Conservation (phyloP, 1,140 invertebrate species). For the Meloidogyne exigua region DNA sequence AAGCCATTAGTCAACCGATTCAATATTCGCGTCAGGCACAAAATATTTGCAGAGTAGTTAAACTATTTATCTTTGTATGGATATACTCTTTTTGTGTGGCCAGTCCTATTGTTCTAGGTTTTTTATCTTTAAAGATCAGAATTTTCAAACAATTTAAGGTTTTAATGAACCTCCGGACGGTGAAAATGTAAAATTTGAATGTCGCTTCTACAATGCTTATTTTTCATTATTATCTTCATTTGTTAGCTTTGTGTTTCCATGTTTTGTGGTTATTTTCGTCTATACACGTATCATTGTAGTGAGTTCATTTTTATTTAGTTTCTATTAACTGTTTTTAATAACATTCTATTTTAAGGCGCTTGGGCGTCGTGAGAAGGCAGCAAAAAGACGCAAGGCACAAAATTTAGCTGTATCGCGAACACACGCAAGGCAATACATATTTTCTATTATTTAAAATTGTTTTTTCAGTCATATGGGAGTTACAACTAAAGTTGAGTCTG, state of each 20-base stretch:
- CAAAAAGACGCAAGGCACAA: constrained; percentile 27
- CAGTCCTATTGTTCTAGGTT: constrained; percentile 90
- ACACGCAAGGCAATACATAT: neutral
- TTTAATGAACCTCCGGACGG: constrained; percentile 56
- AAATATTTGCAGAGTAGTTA: constrained; percentile 88
- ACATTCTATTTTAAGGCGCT: neutral
- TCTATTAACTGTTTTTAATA: no score
- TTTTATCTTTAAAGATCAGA: constrained; percentile 63
- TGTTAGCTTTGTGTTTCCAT: constrained; percentile 97
- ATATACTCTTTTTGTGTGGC: constrained; percentile 90
- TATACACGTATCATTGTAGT: constrained; percentile 55
- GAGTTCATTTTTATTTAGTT: neutral
- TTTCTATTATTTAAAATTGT: no score
- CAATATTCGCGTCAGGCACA: constrained; percentile 94
- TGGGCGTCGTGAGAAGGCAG: constrained; percentile 49
- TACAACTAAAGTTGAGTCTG: constrained; percentile 33
- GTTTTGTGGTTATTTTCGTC: constrained; percentile 65
- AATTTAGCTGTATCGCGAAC: neutral
- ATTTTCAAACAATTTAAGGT: constrained; percentile 36
- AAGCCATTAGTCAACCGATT: constrained; percentile 95
- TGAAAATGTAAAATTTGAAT: constrained; percentile 65
- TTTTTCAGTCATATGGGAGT: constrained; percentile 42
- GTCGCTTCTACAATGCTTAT: constrained; percentile 93
- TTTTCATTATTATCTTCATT: constrained; percentile 96
- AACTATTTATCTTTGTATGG: constrained; percentile 92